Percentiles rank a stretch among this genome's conserved stretches.
Evolutionary conservation across 1,140 invertebrate genomes (phyloP).

Genomic region (Aphis craccivora): DNA sequence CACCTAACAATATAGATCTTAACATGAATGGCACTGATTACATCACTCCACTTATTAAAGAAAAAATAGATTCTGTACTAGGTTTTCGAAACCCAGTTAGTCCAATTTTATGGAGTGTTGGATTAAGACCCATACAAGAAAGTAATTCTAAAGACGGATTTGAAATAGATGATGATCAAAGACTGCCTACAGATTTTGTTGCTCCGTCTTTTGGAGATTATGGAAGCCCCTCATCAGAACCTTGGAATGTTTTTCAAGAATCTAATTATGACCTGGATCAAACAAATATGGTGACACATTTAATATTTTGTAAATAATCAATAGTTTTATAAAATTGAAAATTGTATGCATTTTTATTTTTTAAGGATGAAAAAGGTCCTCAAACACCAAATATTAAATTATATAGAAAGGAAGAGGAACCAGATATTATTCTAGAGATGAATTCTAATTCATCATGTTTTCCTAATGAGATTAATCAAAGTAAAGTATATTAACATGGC

Average conservation of each 20-base stretch:
- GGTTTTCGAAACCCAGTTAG: constrained; percentile 53
- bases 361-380: constrained; percentile 51
- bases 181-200: constrained; percentile 32
- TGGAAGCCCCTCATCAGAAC: constrained; percentile 50
- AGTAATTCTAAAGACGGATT: constrained; percentile 44
- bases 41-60: constrained; percentile 49
- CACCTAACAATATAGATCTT: constrained; percentile 48
- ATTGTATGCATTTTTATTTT: neutral
- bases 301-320: neutral
- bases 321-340: neutral
- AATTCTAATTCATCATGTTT: constrained; percentile 41
- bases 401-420: constrained; percentile 49
- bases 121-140: constrained; percentile 46
- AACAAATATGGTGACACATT: neutral
- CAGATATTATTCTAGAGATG: neutral
- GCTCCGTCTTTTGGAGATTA: constrained; percentile 50
- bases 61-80: constrained; percentile 51
- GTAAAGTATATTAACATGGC: neutral
- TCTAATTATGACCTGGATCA: constrained; percentile 44
- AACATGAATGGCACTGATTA: constrained; percentile 41
- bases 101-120: constrained; percentile 53
- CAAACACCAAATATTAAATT: constrained; percentile 51
- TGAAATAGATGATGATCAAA: constrained; percentile 51
- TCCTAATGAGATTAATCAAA: neutral
- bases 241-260: constrained; percentile 52